phyloP scores from a whole-genome alignment of 1,140 invertebrate species.

The Macrocentrus cingulum region DNA sequence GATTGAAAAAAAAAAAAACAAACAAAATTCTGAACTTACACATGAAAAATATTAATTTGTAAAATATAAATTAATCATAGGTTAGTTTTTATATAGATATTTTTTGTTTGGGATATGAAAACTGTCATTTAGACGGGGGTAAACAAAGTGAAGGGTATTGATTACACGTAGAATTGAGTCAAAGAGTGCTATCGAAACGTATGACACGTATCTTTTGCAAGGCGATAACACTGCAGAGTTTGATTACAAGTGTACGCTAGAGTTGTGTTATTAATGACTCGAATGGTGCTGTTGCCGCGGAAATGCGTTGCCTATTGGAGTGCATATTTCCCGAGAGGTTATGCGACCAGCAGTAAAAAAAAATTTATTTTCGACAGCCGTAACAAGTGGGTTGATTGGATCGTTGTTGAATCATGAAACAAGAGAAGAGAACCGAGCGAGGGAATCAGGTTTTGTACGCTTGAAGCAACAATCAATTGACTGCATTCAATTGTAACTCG shows the following conservation, averaged over 20 bases:
- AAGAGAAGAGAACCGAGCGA: neutral
- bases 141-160: no score
- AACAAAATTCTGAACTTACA: no score
- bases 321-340: constrained; percentile 14
- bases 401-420: constrained; percentile 15
- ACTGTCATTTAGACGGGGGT: no score
- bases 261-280: constrained; percentile 1
- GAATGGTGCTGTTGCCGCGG: neutral
- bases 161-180: no score
- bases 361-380: constrained; percentile 11
- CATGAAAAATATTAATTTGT: no score
- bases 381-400: constrained; percentile 20
- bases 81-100: no score
- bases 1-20: no score
- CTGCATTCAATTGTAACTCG: constrained; percentile 8
- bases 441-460: constrained; percentile 6
- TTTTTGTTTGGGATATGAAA: no score
- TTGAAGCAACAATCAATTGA: constrained; percentile 1
- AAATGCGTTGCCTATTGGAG: neutral
- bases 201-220: neutral
- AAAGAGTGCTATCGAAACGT: no score
- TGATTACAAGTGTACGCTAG: neutral
- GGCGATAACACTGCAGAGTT: neutral
- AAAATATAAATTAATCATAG: no score
- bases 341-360: neutral